Base-by-base conservation (phyloP, 1,140 invertebrate species). In the Oedothorax gibbosus region DNA sequence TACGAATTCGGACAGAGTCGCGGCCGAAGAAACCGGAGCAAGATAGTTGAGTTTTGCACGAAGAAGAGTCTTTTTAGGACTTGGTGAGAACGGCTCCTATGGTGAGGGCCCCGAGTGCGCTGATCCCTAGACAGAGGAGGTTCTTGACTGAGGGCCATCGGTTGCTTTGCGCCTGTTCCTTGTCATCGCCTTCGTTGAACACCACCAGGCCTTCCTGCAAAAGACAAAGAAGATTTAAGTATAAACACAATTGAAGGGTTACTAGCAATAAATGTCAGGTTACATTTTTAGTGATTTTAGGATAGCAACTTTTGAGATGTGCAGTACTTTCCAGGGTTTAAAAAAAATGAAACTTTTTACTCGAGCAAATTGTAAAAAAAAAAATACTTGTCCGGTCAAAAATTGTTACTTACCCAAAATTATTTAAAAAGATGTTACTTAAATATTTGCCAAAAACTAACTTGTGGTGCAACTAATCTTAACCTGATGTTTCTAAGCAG, bases 71-170 rank as follows among this genome's bases (percentile, higher is more conserved):
- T 64, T 56, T 35, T 68, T 71, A 81, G 54, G 66, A 71, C 35
- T 69, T 68, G 35, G 66, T 49, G 5, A 81, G 66, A 56, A 81
- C 78, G 20, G 78, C 78, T 49, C 78, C 78, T 2, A 81, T 50
- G 3, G 78, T 81, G 20, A 81, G 35, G 65, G 78, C 78, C 21
- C 78, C 78, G 49, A 81, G 15, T 12, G 78, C 78, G 15, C 66
- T 71, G 21, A 81, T 71, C n/a, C 78, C 78, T 8, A 81, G n/a
- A 49, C 78, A 81, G 9, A 81, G 20, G 18, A 81, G 54, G 66
- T 81, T 81, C 56, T 60, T 69, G 9, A 71, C 21, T 10, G 78
- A 81, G 3, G 78, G 78, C 78, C 78, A 81, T 11, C 21, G 14
- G 14, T 51, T 49, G 4, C 15, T 21, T 0, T 7, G 9, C 5